Base-by-base conservation (phyloP, 2,888 invertebrate species). In the Lissocephala sabroskyi region DNA sequence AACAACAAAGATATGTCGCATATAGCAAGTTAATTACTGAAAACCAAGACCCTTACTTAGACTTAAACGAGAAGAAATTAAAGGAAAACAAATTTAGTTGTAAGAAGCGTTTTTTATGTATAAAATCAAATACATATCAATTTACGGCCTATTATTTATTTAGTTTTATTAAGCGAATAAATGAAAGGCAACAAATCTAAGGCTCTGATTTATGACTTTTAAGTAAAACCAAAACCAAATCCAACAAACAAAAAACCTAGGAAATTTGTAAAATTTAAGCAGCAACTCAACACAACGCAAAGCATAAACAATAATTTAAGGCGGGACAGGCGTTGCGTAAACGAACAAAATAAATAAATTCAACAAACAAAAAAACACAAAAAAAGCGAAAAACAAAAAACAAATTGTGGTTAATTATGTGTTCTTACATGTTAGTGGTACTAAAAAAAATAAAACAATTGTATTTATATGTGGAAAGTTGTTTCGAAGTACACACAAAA, bases 121-220 rank as follows among this genome's bases (percentile, higher is more conserved):
- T 80, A 80, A 79, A 79, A 80, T 82, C 82, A 78, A 76, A 81
- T 81, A 82, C 82, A 82, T 82, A 82, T 82, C 82, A 82, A 74
- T 78, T 78, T 71, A 82, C 79, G 81, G 81, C 82, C 82, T 82
- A 79, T 71, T 67, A 63, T 76, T 75, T 76, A 68, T 81, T 79
- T 74, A 76, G 68, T 62, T 68, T 61, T 59, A 68, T 74, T 58
- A 65, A 45, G 44, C 54, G 52, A 45, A 56, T 46, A 52, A 52
- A 39, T 49, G 45, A 36, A 42, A 43, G 50, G 44, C 37, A 43
- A 56, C 40, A 52, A 59, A 47, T 53, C 29, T 49, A 61, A 57
- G 66, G 61, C 59, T 62, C 65, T 66, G 73, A 68, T 73, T 63
- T 71, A 67, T 60, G 54, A 67, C 59, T 64, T 65, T 59, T 78